Evolutionary conservation across 2,888 invertebrate genomes (phyloP).

Genomic region (Rhorus exstirpatorius): DNA sequence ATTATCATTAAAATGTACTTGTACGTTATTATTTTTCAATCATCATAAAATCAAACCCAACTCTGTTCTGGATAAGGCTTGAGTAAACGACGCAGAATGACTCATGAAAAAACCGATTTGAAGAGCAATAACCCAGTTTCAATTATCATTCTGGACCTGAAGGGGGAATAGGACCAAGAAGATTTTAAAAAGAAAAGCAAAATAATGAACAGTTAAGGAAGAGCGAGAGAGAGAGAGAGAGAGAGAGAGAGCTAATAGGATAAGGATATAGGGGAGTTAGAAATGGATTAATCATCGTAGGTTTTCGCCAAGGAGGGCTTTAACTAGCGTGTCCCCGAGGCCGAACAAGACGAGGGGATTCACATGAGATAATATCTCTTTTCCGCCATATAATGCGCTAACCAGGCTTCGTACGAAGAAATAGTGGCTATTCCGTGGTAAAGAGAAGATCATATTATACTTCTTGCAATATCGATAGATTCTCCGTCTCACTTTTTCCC

Average conservation of each 20-base stretch:
- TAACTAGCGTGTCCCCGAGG: conserved; percentile 26
- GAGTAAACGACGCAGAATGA: no score
- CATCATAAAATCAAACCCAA: no score
- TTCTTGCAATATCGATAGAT: no score
- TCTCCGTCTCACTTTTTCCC: conserved; percentile 6
- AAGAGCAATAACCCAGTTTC: no score
- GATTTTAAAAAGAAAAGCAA: not conserved
- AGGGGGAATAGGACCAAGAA: no score
- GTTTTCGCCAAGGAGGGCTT: conserved; percentile 34
- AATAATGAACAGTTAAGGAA: not conserved
- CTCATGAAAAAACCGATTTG: no score
- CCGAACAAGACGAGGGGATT: not conserved
- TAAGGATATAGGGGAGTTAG: conserved; percentile 23
- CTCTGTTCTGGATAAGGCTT: no score
- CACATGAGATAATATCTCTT: conserved; percentile 5
- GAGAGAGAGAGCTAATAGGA: conserved; percentile 10
- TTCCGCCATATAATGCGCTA: conserved; percentile 5
- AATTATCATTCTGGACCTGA: no score
- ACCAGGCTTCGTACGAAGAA: conserved; percentile 48
- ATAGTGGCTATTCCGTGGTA: conserved; percentile 45
- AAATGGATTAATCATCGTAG: conserved; percentile 58
- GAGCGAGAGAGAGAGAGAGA: not conserved
- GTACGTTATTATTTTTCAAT: no score
- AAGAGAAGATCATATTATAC: conserved; percentile 57
- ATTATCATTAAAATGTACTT: no score